Evolutionary conservation across 1,140 invertebrate genomes (phyloP).

Genomic region (Diuraphis noxia): DNA sequence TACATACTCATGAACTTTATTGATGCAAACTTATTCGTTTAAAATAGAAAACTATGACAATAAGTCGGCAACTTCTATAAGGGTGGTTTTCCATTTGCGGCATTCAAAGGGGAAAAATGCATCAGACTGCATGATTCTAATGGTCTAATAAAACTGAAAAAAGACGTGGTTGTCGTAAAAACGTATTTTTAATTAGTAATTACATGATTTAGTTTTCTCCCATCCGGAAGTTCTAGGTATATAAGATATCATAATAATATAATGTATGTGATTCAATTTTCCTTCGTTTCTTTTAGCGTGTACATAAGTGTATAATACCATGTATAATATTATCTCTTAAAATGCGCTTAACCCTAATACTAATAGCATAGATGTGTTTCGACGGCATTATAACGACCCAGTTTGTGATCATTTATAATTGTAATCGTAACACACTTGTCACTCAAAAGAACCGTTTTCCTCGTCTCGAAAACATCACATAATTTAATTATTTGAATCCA

Average conservation of each 20-base stretch:
- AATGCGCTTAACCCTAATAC: neutral
- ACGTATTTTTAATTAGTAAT: neutral
- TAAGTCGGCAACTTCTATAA: too few relatives aligned
- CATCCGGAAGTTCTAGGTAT: neutral
- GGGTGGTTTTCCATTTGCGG: neutral
- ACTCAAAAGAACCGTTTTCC: neutral
- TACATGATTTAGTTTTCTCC: neutral
- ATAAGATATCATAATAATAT: neutral
- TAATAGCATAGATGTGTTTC: neutral
- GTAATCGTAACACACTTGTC: neutral
- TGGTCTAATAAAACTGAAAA: neutral
- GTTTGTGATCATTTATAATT: neutral
- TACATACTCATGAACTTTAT: neutral
- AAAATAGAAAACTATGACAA: neutral
- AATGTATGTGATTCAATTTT: neutral
- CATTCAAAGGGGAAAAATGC: neutral
- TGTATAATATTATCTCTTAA: neutral
- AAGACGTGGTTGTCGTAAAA: neutral
- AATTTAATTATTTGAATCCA: neutral
- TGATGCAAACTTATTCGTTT: neutral
- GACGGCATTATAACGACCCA: neutral
- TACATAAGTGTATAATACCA: too few relatives aligned
- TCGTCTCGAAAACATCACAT: neutral
- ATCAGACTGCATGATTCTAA: neutral
- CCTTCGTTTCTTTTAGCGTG: neutral